Evolutionary conservation across 1,140 invertebrate genomes (phyloP).

Genomic region (Drosophila pseudoobscura): DNA sequence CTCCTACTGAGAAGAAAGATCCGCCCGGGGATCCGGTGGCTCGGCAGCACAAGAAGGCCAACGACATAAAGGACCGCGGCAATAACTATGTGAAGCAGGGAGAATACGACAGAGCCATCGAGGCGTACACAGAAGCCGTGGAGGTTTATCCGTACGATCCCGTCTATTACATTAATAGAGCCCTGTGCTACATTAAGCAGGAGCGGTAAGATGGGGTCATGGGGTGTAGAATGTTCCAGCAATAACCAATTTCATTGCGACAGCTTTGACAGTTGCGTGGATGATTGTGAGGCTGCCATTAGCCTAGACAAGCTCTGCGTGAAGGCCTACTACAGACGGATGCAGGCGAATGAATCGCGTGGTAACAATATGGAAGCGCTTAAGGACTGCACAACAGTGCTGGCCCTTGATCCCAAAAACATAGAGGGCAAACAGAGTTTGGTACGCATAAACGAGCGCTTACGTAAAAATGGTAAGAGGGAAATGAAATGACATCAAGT

Average conservation of each 20-base stretch:
- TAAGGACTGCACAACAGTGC: slow-evolving; percentile 74
- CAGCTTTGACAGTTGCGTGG: slow-evolving; percentile 69
- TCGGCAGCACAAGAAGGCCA: slow-evolving; percentile 83
- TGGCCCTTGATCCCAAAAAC: slow-evolving; percentile 78
- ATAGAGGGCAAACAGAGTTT: slow-evolving; percentile 70
- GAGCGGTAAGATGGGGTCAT: slow-evolving; percentile 86
- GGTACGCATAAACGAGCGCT: slow-evolving; percentile 65
- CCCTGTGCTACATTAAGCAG: slow-evolving; percentile 93
- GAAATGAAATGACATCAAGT: no score
- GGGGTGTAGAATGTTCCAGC: not conserved
- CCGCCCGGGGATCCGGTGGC: slow-evolving; percentile 54
- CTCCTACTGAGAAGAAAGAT: slow-evolving; percentile 71
- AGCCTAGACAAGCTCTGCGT: slow-evolving; percentile 64
- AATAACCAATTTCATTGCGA: not conserved
- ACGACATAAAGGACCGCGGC: slow-evolving; percentile 86
- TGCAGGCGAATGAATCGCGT: slow-evolving; percentile 78
- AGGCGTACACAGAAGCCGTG: slow-evolving; percentile 92
- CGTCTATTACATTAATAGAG: slow-evolving; percentile 93
- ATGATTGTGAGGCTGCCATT: slow-evolving; percentile 75
- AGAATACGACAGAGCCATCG: slow-evolving; percentile 91
- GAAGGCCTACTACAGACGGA: slow-evolving; percentile 80
- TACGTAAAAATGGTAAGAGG: slow-evolving; percentile 53
- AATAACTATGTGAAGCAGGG: slow-evolving; percentile 91
- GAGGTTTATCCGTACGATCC: slow-evolving; percentile 90
- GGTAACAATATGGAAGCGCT: slow-evolving; percentile 78